These are phyloP conservation scores for Elmis aenea DNA, from an alignment of 2,888 invertebrate species.

Conservation along the genomic window DNA sequence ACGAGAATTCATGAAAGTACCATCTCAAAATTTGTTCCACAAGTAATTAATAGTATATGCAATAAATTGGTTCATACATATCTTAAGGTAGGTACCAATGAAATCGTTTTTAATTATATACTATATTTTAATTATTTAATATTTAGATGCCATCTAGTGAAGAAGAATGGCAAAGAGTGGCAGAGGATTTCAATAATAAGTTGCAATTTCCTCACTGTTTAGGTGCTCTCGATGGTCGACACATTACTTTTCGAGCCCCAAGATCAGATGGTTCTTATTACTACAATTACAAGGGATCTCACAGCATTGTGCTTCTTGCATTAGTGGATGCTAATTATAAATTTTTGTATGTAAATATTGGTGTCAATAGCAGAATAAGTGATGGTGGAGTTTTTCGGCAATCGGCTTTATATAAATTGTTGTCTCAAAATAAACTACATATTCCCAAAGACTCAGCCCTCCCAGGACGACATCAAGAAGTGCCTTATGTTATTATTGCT, in stretches of 20 bases:
- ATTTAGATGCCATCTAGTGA: slow-evolving; percentile 4
- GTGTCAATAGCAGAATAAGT: slow-evolving; percentile 29
- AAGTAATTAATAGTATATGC: too few relatives aligned
- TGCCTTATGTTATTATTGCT: slow-evolving; percentile 29
- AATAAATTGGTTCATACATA: too few relatives aligned
- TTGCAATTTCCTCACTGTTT: slow-evolving; percentile 29
- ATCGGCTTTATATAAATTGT: slow-evolving; percentile 20
- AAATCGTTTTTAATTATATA: too few relatives aligned
- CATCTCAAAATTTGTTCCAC: too few relatives aligned
- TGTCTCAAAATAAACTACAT: slow-evolving; percentile 24
- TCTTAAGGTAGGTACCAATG: too few relatives aligned
- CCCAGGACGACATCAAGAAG: slow-evolving; percentile 16
- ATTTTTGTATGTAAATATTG: too few relatives aligned
- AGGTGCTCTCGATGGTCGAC: slow-evolving; percentile 26
- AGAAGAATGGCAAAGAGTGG: slow-evolving; percentile 6
- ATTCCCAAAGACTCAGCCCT: slow-evolving; percentile 24
- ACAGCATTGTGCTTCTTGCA: slow-evolving; percentile 29
- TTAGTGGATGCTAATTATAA: slow-evolving; percentile 28
- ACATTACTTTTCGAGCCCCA: slow-evolving; percentile 22
- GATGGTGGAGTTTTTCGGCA: slow-evolving; percentile 30
- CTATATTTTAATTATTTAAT: too few relatives aligned
- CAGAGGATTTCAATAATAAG: slow-evolving; percentile 7
- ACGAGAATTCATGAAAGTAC: too few relatives aligned
- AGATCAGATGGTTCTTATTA: slow-evolving; percentile 24
- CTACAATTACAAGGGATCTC: slow-evolving; percentile 28